Base-by-base conservation (phyloP, 2,797 vertebrate genomes). In the Glyptemys insculpta region DNA sequence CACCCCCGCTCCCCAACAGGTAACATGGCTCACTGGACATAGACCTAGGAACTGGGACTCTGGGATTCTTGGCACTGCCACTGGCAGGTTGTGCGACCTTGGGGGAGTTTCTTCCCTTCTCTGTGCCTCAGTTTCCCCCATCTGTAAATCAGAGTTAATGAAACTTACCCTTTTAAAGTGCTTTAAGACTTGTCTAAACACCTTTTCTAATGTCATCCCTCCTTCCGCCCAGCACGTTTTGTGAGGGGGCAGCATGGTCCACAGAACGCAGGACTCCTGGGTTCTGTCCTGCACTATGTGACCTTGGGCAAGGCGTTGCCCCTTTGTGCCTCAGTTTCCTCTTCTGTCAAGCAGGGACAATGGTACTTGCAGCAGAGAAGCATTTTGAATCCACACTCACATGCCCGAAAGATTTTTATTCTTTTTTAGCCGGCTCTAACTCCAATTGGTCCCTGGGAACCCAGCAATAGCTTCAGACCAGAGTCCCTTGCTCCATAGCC, bases 391-490 rank as follows among this genome's bases (percentile, higher is more conserved):
- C 19, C 10, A 12, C 19, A 11, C 8, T 37, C 19, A 19, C 2
- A 5, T 2, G 5, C 65, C 11, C 9, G 3, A 21, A 41, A 68
- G 65, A 37, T 41, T 37, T 65, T 23, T 72, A 72, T 41, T 41
- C 68, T 89, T 59, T 59, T 89, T 56, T 86, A 18, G 34, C 54
- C 59, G 49, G 79, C 56, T 79, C 81, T 15, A 23, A 12, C 72
- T 79, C 68, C 56, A 79, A 86, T 74, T 31, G 65, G n/a, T 34
- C 68, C 41, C 50, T 47, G 76, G 3, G 12, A 92, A 44, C 57
- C 79, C 81, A 79, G n/a, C 50, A 86, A 93, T 79, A 12, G 21
- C 79, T 86, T 86, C 82, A 86, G 72, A 82, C 68, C 56, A 18
- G 81, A 86, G 80, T 82, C 83, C 72, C 84, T 79, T 49, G 57